Percentiles rank a stretch among this genome's conserved stretches.
Conservation (phyloP, 2,888 invertebrate genomes). For the Beris chalybata region DNA sequence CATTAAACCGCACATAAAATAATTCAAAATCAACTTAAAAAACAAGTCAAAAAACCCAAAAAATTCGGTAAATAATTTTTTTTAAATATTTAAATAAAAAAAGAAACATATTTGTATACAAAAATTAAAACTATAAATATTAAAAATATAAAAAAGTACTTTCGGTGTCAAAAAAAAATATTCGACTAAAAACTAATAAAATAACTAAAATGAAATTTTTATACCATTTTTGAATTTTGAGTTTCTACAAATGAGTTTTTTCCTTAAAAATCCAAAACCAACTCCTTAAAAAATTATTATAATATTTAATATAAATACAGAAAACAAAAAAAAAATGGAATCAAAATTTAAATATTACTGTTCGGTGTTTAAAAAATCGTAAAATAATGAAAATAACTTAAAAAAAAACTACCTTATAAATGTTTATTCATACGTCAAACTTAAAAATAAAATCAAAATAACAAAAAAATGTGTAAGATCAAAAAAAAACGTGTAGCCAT, state of each 20-base stretch:
- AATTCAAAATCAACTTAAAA: background rate
- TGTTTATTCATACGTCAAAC: constrained; percentile 35
- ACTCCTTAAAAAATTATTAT: constrained; percentile 28
- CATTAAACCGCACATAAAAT: background rate
- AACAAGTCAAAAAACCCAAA: background rate
- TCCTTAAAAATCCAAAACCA: background rate
- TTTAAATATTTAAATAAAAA: background rate
- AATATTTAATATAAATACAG: constrained; percentile 32
- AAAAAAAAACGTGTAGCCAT: constrained; percentile 3
- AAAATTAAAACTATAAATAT: background rate
- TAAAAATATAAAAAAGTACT: constrained; percentile 36
- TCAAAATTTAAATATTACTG: constrained; percentile 36
- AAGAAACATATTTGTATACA: constrained; percentile 7
- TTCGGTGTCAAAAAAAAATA: constrained; percentile 41
- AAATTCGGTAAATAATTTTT: background rate
- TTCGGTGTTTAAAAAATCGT: constrained; percentile 40
- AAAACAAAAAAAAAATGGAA: constrained; percentile 23
- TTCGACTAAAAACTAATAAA: background rate
- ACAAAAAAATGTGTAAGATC: background rate
- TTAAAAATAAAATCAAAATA: constrained; percentile 31
- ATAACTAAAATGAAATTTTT: background rate
- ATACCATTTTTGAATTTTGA: background rate
- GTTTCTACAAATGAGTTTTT: too few relatives aligned
- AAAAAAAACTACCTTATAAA: constrained; percentile 38
- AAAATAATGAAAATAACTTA: constrained; percentile 40